Evolutionary conservation across 1,140 invertebrate species (phyloP).

Genomic region (Drosophila nigrodunni): DNA sequence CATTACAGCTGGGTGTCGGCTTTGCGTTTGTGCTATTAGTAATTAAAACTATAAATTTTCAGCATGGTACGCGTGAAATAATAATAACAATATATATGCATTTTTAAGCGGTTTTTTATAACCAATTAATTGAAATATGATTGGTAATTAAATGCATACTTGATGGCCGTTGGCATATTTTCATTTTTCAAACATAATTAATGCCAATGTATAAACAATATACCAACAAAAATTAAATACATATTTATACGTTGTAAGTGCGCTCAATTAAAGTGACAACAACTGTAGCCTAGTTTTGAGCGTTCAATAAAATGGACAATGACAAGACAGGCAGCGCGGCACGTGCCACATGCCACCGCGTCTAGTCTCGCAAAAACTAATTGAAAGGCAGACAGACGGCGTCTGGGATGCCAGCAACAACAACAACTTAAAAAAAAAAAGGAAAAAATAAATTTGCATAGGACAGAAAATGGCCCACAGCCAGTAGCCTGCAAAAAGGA

Average conservation of each 20-base stretch:
- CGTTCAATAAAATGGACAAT: conserved; percentile 46
- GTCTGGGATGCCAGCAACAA: conserved; percentile 37
- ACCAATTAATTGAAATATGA: conserved; percentile 80
- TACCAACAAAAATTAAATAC: conserved; percentile 19
- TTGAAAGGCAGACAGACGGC: conserved; percentile 71
- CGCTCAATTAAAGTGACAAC: conserved; percentile 61
- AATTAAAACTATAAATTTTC: conserved; percentile 68
- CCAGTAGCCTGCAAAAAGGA: conserved; percentile 59
- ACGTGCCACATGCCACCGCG: conserved; percentile 59
- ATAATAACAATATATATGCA: conserved; percentile 55
- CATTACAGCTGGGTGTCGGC: conserved; percentile 16
- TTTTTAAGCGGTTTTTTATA: conserved; percentile 57
- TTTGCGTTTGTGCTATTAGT: conserved; percentile 48
- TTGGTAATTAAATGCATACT: conserved; percentile 76
- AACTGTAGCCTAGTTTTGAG: conserved; percentile 38
- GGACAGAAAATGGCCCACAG: conserved; percentile 46
- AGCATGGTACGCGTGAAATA: conserved; percentile 34
- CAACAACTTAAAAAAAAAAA: conserved; percentile 15
- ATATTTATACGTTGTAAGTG: conserved; percentile 23
- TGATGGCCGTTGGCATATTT: conserved; percentile 66
- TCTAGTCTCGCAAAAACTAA: conserved; percentile 72
- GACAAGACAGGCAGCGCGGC: conserved; percentile 13
- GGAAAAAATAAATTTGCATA: conserved; percentile 70
- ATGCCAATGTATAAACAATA: conserved; percentile 41
- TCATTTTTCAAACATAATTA: conserved; percentile 63